Conservation (phyloP, 2,113 vertebrate species). For the Psilopogon haemacephalus region DNA sequence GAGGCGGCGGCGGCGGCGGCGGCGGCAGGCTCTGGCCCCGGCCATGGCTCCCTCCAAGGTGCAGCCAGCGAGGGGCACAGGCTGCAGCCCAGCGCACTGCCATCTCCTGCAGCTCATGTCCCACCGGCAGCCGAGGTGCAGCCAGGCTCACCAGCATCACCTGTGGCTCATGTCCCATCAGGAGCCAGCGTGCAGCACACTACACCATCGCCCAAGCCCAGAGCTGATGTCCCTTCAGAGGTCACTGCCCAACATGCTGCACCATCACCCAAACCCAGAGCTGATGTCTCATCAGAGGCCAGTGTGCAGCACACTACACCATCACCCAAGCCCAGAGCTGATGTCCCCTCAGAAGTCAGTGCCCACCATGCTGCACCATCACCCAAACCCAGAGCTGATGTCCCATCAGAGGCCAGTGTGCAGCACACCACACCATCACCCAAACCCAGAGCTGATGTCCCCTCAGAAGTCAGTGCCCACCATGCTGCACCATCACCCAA, state of each 20-base stretch:
- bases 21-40: background rate
- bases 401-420: background rate
- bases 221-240: background rate
- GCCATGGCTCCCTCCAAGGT: conserved; percentile 63
- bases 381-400: background rate
- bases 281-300: background rate
- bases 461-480: background rate
- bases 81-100: background rate
- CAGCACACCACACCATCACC: background rate
- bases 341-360: background rate
- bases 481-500: rapidly evolving
- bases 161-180: background rate
- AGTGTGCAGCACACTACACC: rapidly evolving
- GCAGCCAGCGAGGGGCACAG: conserved; percentile 18
- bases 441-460: background rate
- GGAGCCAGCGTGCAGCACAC: background rate
- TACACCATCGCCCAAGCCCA: background rate
- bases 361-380: background rate
- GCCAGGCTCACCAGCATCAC: background rate
- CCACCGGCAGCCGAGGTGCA: background rate
- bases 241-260: background rate
- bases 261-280: background rate
- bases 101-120: background rate
- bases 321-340: background rate
- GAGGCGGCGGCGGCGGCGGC: conserved; percentile 35